Evolutionary conservation across 2,797 vertebrate genomes (phyloP).

Genomic region (Darevskia mixta): DNA sequence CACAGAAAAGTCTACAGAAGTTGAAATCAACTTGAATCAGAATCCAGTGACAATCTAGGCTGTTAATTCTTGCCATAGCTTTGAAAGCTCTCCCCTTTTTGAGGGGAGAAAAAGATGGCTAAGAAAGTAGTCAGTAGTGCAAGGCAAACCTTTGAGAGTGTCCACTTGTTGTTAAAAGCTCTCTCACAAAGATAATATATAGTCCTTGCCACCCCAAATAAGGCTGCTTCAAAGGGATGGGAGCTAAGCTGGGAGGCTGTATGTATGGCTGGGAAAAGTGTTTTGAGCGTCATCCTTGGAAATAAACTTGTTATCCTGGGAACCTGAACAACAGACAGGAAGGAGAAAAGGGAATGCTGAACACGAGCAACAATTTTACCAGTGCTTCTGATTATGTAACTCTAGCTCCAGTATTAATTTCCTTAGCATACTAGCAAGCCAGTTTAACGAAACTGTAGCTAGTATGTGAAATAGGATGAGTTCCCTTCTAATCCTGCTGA

Average conservation of each 20-base stretch:
- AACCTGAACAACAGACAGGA: constrained; percentile 86
- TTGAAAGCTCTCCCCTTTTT: constrained; percentile 72
- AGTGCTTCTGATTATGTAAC: constrained; percentile 63
- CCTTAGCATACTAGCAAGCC: constrained; percentile 40
- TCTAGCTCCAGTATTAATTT: constrained; percentile 26
- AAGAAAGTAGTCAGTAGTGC: constrained; percentile 78
- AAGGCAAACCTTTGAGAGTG: constrained; percentile 88
- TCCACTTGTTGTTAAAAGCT: constrained; percentile 85
- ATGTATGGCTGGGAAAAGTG: constrained; percentile 85
- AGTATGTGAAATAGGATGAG: constrained; percentile 45
- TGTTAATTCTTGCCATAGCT: constrained; percentile 74
- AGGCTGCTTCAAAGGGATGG: constrained; percentile 86
- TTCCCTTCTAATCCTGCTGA: constrained; percentile 47
- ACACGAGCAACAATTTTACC: constrained; percentile 66
- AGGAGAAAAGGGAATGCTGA: constrained; percentile 74
- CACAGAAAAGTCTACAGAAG: constrained; percentile 69
- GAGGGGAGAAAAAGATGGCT: constrained; percentile 73
- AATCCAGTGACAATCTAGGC: constrained; percentile 74
- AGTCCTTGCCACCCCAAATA: constrained; percentile 86
- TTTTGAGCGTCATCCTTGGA: constrained; percentile 82
- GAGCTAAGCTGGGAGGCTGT: constrained; percentile 85
- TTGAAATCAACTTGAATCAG: constrained; percentile 77
- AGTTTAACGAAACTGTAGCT: constrained; percentile 39
- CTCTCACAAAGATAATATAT: constrained; percentile 88
- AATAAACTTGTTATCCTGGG: constrained; percentile 84